Percentiles rank a stretch among this genome's conserved stretches.
phyloP scores from a whole-genome alignment of 2,113 vertebrate species.

The Chitala chitala region DNA sequence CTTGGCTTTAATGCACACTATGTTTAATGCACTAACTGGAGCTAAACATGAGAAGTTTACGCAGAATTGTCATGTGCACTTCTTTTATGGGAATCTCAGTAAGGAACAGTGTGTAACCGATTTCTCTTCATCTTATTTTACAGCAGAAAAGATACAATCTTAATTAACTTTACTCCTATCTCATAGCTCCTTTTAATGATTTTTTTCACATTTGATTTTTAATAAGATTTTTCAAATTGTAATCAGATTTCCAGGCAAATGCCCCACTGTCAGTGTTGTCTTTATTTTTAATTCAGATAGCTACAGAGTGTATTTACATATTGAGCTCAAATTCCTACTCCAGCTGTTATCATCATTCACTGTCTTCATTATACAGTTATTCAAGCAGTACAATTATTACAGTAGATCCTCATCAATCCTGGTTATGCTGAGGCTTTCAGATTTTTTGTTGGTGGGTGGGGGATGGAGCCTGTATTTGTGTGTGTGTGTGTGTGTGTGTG shows the following conservation, averaged over 20 bases:
- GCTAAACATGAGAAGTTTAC: constrained; percentile 6
- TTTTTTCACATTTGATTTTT: constrained; percentile 23
- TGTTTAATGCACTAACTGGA: no score
- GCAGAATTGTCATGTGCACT: background rate
- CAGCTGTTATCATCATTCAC: background rate
- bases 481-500: background rate
- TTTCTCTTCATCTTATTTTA: background rate
- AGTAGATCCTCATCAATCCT: no score
- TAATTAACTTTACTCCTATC: constrained; percentile 25
- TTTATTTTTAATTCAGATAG: background rate
- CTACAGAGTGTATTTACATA: constrained; percentile 23
- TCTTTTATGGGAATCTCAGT: background rate
- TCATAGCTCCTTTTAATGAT: constrained; percentile 7
- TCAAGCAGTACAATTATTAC: background rate
- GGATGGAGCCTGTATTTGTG: background rate
- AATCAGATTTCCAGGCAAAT: constrained; percentile 14
- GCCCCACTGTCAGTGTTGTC: background rate
- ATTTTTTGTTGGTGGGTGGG: background rate
- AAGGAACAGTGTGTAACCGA: background rate
- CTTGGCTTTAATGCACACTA: no score
- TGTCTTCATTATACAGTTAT: no score
- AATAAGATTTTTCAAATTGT: constrained; percentile 18
- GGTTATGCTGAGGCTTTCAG: no score
- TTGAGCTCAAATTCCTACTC: background rate
- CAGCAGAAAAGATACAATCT: constrained; percentile 5